Percentiles rank a stretch among this genome's conserved stretches.
phyloP scores from a whole-genome alignment of 1,140 invertebrate genomes.

The Triops longicaudatus region DNA sequence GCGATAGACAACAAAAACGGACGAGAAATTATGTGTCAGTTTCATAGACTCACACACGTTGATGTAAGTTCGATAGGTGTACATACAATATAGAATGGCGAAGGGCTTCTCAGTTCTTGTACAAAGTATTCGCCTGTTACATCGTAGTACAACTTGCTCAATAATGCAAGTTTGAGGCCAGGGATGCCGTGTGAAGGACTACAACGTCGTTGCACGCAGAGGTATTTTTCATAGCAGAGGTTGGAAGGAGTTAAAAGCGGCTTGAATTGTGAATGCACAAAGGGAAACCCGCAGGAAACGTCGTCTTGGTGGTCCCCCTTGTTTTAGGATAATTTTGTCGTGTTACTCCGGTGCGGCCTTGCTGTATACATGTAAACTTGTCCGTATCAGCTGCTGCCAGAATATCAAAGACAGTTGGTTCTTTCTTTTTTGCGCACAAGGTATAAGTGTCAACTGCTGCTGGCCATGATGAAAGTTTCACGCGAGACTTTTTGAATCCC shows the following conservation, averaged over 20 bases:
- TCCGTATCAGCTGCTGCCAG: not conserved
- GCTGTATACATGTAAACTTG: conserved; percentile 9
- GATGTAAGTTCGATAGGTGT: not conserved
- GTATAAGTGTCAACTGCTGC: not conserved
- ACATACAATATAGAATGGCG: not conserved
- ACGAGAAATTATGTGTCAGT: not conserved
- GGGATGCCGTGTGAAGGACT: not conserved
- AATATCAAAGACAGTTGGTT: not conserved
- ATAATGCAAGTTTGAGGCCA: not conserved
- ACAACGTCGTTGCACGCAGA: not conserved
- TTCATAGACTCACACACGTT: not conserved
- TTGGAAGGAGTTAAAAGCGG: not conserved
- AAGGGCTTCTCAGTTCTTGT: not conserved
- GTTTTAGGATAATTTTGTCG: conserved; percentile 8
- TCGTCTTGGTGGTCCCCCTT: not conserved
- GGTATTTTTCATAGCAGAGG: not conserved
- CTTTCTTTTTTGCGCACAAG: not conserved
- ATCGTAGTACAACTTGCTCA: too few species aligned
- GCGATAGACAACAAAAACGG: not conserved
- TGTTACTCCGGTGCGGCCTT: not conserved
- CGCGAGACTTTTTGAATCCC: not conserved
- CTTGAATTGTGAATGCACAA: not conserved
- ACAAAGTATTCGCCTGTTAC: too few species aligned
- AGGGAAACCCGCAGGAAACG: not conserved
- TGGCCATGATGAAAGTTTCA: not conserved